Conservation (phyloP, 2,113 vertebrate genomes). For the Kryptolebias marmoratus region DNA sequence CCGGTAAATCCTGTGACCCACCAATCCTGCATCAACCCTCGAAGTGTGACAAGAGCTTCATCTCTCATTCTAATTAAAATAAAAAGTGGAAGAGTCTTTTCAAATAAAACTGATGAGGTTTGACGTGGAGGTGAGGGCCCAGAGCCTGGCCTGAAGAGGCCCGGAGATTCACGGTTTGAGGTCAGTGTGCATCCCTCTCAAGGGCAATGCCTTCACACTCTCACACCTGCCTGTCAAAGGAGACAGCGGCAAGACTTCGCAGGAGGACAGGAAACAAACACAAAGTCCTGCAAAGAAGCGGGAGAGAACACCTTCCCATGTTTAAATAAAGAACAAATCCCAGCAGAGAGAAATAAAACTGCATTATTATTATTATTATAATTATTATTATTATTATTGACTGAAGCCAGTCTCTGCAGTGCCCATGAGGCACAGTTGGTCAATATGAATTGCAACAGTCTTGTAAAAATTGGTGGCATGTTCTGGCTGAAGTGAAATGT, state of each 20-base stretch:
- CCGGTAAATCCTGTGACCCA: conserved; percentile 19
- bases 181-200: conserved; percentile 73
- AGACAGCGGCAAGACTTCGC: conserved; percentile 51
- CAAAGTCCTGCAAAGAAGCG: neutral
- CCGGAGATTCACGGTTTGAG: conserved; percentile 77
- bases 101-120: conserved; percentile 62
- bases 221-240: conserved; percentile 83
- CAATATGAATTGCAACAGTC: conserved; percentile 44
- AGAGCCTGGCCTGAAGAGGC: conserved; percentile 31
- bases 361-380: conserved; percentile 52
- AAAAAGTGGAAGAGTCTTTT: conserved; percentile 50
- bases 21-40: conserved; percentile 17
- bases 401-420: conserved; percentile 43
- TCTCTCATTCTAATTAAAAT: conserved; percentile 56
- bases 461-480: neutral
- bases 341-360: conserved; percentile 47
- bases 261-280: conserved; percentile 1
- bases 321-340: conserved; percentile 53
- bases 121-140: conserved; percentile 53
- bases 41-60: conserved; percentile 23
- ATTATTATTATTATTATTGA: conserved; percentile 58
- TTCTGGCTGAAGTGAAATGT: conserved; percentile 14
- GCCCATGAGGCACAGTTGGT: conserved; percentile 43
- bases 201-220: conserved; percentile 79
- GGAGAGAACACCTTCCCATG: conserved; percentile 4